Base-by-base conservation (phyloP, 2,797 vertebrate genomes). In the Carcharodon carcharias region DNA sequence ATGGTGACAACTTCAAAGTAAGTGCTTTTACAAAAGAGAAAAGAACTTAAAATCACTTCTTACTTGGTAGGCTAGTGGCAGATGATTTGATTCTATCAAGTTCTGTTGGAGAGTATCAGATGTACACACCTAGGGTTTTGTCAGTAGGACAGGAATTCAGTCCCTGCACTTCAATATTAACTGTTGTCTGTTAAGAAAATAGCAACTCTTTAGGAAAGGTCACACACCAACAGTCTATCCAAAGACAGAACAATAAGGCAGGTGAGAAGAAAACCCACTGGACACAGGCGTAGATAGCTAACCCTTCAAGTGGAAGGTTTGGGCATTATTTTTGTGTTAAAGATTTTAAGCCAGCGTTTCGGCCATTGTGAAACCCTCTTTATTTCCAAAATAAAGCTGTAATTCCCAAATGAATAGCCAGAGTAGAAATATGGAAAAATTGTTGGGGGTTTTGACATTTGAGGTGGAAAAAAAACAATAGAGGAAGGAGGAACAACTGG, bases 1-100 rank as follows among this genome's bases (percentile, higher is more conserved):
- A 93, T 35, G 21, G 35, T n/a, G 23, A 93, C 58, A 93, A 65
- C 61, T 65, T 93, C 91, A 93, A 93, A 40, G 61, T 67, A 93
- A 67, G 9, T 67, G 91, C 82, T 23, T 67, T 45, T 67, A 93
- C 23, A 21, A 16, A 31, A 40, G 54, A 61, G 5, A 63, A 91
- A 35, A 61, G 7, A 8, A n/a, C 5, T 63, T 91, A n/a, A 91
- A 61, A 35, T 91, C 18, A 58, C 35, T 61, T 91, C 58, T 35
- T 35, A n/a, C 58, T 63, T 91, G 91, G 63, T n/a, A 93, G 61
- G 18, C 9, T 67, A 21, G 91, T 67, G 35, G n/a, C n/a, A 65
- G 63, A 8, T 93, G 23, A 93, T 93, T n/a, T 26, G 56, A 92
- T 92, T 92, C 35, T 92, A 92, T 11, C 88, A 40, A 35, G 61